These are phyloP conservation scores for Isichthys henryi DNA, from an alignment of 2,113 vertebrate genomes.

Conservation along the genomic window DNA sequence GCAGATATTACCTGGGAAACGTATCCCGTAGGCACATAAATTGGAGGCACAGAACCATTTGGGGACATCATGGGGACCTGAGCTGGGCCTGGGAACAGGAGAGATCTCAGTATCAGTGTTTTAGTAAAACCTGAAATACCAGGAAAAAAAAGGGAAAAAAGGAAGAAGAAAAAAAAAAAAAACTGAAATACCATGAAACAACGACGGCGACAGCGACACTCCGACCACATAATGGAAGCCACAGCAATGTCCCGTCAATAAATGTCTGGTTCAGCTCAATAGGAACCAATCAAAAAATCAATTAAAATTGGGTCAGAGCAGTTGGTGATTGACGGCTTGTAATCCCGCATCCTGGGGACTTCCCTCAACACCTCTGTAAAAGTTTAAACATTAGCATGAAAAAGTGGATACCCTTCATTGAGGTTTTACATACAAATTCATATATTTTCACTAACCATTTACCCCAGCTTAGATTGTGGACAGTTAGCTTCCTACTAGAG, in stretches of 20 bases:
- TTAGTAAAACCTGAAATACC: not conserved
- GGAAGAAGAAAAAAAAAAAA: too few relatives aligned
- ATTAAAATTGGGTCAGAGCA: not conserved
- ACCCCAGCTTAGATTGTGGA: not conserved
- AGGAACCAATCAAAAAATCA: not conserved
- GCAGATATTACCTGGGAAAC: slow-evolving; percentile 81
- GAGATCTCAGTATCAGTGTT: not conserved
- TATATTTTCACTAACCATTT: not conserved
- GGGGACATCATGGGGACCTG: slow-evolving; percentile 99
- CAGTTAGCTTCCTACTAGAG: not conserved
- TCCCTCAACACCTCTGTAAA: not conserved
- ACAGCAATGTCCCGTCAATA: not conserved
- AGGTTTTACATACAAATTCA: not conserved
- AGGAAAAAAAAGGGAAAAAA: too few relatives aligned
- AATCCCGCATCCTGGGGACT: not conserved
- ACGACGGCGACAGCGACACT: not conserved
- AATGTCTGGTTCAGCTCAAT: not conserved
- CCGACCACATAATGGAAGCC: not conserved
- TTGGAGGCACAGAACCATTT: slow-evolving; percentile 98
- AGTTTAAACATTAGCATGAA: not conserved
- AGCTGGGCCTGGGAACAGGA: slow-evolving; percentile 74
- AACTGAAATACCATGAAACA: not conserved
- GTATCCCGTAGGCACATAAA: slow-evolving; percentile 99
- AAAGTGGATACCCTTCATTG: not conserved
- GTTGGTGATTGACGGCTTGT: not conserved